Evolutionary conservation across 2,888 invertebrate genomes (phyloP), one percentile per base, ranked within the genome.

Genomic region (Frankliniella intonsa): DNA sequence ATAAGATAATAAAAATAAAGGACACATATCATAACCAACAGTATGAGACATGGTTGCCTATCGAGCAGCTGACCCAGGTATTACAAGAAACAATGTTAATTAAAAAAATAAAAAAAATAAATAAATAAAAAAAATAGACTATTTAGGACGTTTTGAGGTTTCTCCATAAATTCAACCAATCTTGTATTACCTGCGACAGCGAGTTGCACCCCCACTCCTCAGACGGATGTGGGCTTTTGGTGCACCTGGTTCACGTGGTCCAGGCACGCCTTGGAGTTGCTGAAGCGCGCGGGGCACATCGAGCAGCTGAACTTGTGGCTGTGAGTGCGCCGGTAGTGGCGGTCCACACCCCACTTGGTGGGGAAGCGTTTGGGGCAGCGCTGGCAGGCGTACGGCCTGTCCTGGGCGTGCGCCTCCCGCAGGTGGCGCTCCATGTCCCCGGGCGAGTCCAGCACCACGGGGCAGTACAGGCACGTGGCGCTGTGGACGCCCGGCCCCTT

Each of bases 311-410:
- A 69, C n/a, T 19, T 22, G n/a, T n/a, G 7, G 22, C 5, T 0
- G 69, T 22, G 65, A 22, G n/a, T 65, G 65, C n/a, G n/a, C 65
- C n/a, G 22, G 38, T 5, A 3, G 69, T 69, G 69, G 69, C 69
- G 69, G 22, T 22, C 22, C n/a, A 11, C 22, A 22, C 22, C 22
- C 22, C 69, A 22, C 9, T 22, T n/a, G 22, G 69, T 1, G 22
- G 2, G 69, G 69, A 69, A 69, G 69, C 69, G 69, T 22, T 69
- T 69, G 9, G 69, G 69, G 22, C 69, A 69, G 69, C 69, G 69
- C 69, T n/a, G 0, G 69, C 69, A 69, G 69, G 22, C 69, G 69
- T 69, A 22, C n/a, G 69, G 69, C 5, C 69, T n/a, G 1, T 69
- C 69, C 2, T 1, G 22, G 22, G 22, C 69, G 69, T 69, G 69